Evolutionary conservation across 2,113 vertebrate genomes (phyloP).

Genomic region (Numida meleagris): DNA sequence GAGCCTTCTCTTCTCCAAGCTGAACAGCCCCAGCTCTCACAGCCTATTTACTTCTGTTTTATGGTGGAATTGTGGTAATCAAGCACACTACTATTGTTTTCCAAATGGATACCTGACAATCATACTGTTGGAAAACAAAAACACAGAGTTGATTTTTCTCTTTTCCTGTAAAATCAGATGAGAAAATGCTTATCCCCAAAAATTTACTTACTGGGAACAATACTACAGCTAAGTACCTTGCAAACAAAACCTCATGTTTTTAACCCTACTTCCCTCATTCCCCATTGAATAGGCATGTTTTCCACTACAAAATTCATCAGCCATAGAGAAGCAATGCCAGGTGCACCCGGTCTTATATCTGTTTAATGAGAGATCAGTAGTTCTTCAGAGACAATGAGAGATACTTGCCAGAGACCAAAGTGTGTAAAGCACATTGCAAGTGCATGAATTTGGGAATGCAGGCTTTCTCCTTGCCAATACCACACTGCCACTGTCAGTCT

Average conservation of each 20-base stretch:
- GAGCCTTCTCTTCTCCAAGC: no score
- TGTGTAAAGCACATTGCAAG: neutral
- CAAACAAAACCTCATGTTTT: neutral
- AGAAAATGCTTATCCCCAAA: neutral
- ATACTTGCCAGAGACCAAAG: neutral
- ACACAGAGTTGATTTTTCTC: fast-evolving
- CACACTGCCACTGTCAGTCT: neutral
- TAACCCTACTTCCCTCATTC: neutral
- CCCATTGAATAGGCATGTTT: neutral
- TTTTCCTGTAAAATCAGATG: neutral
- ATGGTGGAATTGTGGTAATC: neutral
- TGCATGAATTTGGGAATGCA: neutral
- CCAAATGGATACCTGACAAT: neutral
- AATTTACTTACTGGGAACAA: neutral
- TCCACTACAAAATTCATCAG: neutral
- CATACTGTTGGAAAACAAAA: neutral
- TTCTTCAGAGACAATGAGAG: neutral
- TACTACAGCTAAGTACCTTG: neutral
- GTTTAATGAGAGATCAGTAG: neutral
- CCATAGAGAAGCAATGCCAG: neutral
- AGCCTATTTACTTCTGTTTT: neutral
- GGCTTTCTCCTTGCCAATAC: neutral
- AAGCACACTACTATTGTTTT: neutral
- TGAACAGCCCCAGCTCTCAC: no score
- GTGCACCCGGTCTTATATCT: neutral